Percentiles rank a stretch among this genome's conserved stretches.
Evolutionary conservation across 2,797 vertebrate species (phyloP).

Genomic region (Clangula hyemalis): DNA sequence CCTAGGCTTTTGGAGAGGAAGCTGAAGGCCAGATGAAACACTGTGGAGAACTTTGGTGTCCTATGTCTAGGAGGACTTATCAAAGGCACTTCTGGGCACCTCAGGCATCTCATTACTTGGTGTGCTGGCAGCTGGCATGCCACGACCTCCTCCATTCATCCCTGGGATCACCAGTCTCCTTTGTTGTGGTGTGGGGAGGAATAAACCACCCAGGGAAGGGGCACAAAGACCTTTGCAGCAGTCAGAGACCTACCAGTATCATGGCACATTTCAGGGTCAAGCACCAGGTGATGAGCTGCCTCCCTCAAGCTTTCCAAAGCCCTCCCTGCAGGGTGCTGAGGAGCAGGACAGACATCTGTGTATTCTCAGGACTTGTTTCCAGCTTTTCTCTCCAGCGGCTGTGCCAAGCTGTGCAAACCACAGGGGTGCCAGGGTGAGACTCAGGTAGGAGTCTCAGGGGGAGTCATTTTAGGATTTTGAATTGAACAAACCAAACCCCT

Average conservation of each 20-base stretch:
- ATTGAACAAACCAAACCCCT: accelerated
- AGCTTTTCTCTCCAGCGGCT: background rate
- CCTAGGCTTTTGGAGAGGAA: background rate
- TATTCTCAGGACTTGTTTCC: background rate
- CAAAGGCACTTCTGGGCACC: background rate
- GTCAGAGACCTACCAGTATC: background rate
- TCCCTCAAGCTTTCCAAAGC: background rate
- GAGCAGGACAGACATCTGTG: background rate
- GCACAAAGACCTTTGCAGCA: background rate
- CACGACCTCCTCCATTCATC: no score
- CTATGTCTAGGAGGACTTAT: background rate
- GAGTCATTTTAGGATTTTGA: background rate
- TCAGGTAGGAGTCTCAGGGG: no score
- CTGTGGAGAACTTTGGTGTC: background rate
- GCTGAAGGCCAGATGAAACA: background rate
- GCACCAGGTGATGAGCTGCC: accelerated
- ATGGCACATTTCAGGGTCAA: accelerated
- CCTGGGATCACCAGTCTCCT: background rate
- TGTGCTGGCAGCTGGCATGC: no score
- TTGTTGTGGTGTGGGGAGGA: background rate
- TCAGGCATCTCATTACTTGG: no score
- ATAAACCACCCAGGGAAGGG: accelerated
- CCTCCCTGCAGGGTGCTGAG: background rate
- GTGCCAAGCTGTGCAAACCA: accelerated
- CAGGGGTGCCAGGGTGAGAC: accelerated